Percentiles rank a stretch among this genome's conserved stretches.
Conservation (phyloP, 2,888 invertebrate species). For the Lithosia quadra region DNA sequence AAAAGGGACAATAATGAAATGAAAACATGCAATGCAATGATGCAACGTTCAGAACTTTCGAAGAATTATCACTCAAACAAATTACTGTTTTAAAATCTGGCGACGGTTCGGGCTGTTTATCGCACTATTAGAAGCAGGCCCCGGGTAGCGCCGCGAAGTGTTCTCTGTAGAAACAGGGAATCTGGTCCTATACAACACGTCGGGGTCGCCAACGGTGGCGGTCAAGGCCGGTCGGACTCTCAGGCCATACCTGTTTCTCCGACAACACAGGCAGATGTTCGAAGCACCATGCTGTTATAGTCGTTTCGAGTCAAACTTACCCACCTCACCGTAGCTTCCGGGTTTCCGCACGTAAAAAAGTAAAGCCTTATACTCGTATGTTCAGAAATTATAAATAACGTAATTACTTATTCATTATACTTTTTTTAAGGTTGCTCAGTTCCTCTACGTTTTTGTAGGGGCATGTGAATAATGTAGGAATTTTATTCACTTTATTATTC, state of each 20-base stretch:
- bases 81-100: no score
- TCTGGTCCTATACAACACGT: no score
- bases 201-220: no score
- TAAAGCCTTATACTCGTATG: background rate
- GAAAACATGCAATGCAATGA: background rate
- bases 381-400: background rate
- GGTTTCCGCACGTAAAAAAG: background rate
- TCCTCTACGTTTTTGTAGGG: no score
- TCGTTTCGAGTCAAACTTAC: no score
- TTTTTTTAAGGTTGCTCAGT: no score
- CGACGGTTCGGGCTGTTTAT: background rate
- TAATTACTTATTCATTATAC: background rate
- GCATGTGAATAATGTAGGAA: background rate
- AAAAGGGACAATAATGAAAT: background rate
- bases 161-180: background rate
- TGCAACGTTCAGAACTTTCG: background rate
- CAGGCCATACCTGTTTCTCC: no score
- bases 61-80: background rate
- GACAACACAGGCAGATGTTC: no score
- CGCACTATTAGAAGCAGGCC: background rate
- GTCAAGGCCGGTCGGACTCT: no score
- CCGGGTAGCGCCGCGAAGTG: no score
- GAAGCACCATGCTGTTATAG: no score
- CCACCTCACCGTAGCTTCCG: background rate
- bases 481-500: background rate